These are phyloP conservation scores for Sesia bembeciformis DNA, from an alignment of 2,888 invertebrate genomes.

Conservation along the genomic window DNA sequence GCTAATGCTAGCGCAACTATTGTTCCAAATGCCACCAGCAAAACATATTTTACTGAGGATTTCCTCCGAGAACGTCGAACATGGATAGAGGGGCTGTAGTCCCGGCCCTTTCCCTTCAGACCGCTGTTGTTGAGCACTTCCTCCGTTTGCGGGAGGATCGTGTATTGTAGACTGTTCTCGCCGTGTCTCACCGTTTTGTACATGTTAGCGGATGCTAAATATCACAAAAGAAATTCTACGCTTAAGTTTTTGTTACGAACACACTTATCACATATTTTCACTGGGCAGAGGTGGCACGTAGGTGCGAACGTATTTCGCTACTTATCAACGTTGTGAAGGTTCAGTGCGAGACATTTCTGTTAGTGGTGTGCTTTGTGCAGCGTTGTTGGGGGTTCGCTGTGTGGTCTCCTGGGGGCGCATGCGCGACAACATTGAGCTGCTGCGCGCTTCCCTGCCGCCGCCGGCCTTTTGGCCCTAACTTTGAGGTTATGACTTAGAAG, in stretches of 20 bases:
- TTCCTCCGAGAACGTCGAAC: conserved; percentile 48
- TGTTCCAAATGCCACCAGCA: conserved; percentile 48
- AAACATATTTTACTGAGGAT: conserved; percentile 48
- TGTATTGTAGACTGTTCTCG: conserved; percentile 83
- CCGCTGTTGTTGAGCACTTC: conserved; percentile 77
- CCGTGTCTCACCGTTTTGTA: conserved; percentile 85
- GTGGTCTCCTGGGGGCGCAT: conserved; percentile 31
- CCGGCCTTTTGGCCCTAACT: conserved; percentile 31
- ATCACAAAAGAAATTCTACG: conserved; percentile 53
- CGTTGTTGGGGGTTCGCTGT: conserved; percentile 27
- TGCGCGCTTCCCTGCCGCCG: conserved; percentile 47
- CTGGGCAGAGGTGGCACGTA: conserved; percentile 20
- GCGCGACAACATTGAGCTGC: conserved; percentile 68
- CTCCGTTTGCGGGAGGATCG: conserved; percentile 82
- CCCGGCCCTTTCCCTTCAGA: conserved; percentile 67
- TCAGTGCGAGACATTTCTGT: conserved; percentile 43
- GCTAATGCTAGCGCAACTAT: conserved; percentile 44
- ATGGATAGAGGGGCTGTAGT: conserved; percentile 65
- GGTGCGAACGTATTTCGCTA: conserved; percentile 24
- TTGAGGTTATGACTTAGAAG: conserved; percentile 65
- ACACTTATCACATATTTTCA: conserved; percentile 53
- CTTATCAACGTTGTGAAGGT: conserved; percentile 33
- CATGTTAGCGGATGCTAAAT: conserved; percentile 63
- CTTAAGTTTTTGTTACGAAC: conserved; percentile 24
- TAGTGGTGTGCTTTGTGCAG: conserved; percentile 53